Base-by-base conservation (phyloP, 2,888 invertebrate genomes). In the Vanessa cardui region DNA sequence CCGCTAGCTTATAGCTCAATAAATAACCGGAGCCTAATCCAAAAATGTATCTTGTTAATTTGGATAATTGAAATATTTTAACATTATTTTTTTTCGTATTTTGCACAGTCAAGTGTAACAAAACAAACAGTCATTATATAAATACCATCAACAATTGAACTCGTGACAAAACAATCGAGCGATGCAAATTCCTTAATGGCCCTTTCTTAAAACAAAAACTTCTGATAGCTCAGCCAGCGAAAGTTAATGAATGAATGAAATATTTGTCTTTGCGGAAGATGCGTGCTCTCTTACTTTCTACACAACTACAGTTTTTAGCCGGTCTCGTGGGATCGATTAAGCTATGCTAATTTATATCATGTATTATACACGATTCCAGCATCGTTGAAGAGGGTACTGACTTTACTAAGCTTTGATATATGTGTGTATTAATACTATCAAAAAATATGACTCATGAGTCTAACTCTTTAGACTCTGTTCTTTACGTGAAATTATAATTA, bases 261-360 rank as follows among this genome's bases (percentile, higher is more conserved):
- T 58, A 66, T 58, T 62, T 58, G 20, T 52, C 50, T 62, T 44
- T 45, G 46, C 58, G 66, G 62, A 66, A 54, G 50, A 61, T 33
- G 39, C 50, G 60, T 68, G 45, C 31, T 33, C 15, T 61, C 33
- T 62, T 54, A 39, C 66, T 69, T 69, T 66, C 62, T 66, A 59
- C 6, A 6, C 50, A 52, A 20, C 6, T 49, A 44, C 12, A 39
- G 49, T 66, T 52, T 59, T 62, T 69, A 62, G 62, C 2, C 26
- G 1, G 12, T 16, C 52, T 58, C 59, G 66, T 66, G 66, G 62
- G 47, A 59, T 46, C 58, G 39, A 49, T 52, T 50, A 21, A 31
- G 18, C 33, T 31, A 39, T 56, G 56, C 33, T 56, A 39, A 56
- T 56, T 56, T 39, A 39, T 39, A 4, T 39, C 39, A 39, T 3